A percentile compares a stretch with the other conserved stretches of the same genome.
These are phyloP conservation scores for Acanthurus lineatus DNA, from an alignment of 2,797 vertebrate species.

Conservation along the genomic window DNA sequence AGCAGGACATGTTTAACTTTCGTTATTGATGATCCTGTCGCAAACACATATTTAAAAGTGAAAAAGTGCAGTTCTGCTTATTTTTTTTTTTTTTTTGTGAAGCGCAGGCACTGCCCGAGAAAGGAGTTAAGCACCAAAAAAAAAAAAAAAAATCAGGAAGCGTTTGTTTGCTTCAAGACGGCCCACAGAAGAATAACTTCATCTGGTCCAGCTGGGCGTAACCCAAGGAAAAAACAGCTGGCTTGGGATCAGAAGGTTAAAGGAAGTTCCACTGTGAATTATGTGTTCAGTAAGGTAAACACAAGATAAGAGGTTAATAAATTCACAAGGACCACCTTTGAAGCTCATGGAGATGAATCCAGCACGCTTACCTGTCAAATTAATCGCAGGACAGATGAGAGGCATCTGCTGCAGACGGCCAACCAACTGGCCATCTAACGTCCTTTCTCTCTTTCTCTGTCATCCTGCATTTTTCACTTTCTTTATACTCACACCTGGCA, in stretches of 20 bases:
- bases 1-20: slow-evolving; percentile 18
- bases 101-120: slow-evolving; percentile 25
- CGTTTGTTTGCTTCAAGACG: slow-evolving; percentile 58
- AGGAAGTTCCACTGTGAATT: slow-evolving; percentile 64
- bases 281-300: slow-evolving; percentile 68
- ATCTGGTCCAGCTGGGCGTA: slow-evolving; percentile 27
- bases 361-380: slow-evolving; percentile 69
- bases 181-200: slow-evolving; percentile 33
- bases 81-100: slow-evolving; percentile 13
- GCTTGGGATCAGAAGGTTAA: slow-evolving; percentile 48
- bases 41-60: neutral
- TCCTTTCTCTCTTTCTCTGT: slow-evolving; percentile 38
- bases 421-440: slow-evolving; percentile 45
- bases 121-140: slow-evolving; percentile 27
- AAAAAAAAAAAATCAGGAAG: slow-evolving; percentile 48
- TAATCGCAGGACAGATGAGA: slow-evolving; percentile 63
- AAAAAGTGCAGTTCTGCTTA: slow-evolving; percentile 27
- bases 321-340: slow-evolving; percentile 65
- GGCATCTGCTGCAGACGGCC: slow-evolving; percentile 61
- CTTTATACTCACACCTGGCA: slow-evolving; percentile 68
- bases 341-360: slow-evolving; percentile 51
- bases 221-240: slow-evolving; percentile 47
- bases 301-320: slow-evolving; percentile 68
- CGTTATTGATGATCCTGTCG: slow-evolving; percentile 13
- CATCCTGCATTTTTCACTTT: slow-evolving; percentile 32